Conservation (phyloP, 2,113 vertebrate genomes). For the Hemibagrus wyckioides region DNA sequence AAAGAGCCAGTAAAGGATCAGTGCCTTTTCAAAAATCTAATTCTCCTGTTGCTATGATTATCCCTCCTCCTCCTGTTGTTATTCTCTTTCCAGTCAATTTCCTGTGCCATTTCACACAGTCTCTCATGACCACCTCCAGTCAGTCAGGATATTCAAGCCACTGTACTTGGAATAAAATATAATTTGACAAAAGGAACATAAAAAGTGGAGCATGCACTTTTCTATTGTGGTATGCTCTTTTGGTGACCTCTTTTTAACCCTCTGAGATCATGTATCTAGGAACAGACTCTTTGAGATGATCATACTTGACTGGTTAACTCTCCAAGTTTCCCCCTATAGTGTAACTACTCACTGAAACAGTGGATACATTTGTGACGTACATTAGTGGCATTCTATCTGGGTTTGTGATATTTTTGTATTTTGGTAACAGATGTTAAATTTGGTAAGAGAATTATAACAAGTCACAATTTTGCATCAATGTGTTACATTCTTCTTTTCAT, state of each 20-base stretch:
- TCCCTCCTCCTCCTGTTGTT: neutral
- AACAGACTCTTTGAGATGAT: neutral
- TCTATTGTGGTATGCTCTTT: neutral
- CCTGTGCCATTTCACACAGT: neutral
- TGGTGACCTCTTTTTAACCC: too few relatives aligned
- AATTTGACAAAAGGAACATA: neutral
- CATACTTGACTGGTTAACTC: neutral
- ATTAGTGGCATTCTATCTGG: neutral
- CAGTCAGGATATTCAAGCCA: neutral
- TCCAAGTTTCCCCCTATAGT: neutral
- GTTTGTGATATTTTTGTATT: neutral
- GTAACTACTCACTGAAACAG: neutral
- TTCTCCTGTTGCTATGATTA: neutral
- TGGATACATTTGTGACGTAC: neutral
- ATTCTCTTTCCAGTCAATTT: neutral
- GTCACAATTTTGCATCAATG: neutral
- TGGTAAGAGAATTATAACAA: neutral
- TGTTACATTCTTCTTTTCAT: neutral
- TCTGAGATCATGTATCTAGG: neutral
- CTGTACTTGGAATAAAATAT: neutral
- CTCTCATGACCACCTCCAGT: neutral
- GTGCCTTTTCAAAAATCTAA: neutral
- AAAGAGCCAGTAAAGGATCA: neutral
- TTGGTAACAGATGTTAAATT: neutral
- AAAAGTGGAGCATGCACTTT: constrained; percentile 1